Evolutionary conservation across 1,140 invertebrate genomes (phyloP).

Genomic region (Cyclargus thomasi): DNA sequence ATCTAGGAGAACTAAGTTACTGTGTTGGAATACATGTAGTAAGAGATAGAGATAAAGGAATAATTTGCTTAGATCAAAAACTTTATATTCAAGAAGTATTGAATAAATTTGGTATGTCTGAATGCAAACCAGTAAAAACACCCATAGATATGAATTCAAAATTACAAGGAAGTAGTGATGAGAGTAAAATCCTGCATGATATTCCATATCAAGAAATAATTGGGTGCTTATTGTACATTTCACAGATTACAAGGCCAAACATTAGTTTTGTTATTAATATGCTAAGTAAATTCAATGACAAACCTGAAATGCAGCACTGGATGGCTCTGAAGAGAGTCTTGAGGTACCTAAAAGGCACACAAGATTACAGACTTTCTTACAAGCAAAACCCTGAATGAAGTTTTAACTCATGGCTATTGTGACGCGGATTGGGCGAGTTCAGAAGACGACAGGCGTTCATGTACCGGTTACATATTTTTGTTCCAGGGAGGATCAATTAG

Average conservation of each 20-base stretch:
- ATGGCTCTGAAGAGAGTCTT: background rate
- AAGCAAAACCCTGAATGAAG: background rate
- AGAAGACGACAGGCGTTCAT: conserved; percentile 26
- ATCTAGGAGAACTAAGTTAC: background rate
- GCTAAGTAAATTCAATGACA: conserved; percentile 23
- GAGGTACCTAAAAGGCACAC: background rate
- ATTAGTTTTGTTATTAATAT: conserved; percentile 22
- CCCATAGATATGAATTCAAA: conserved; percentile 26
- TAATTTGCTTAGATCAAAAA: conserved; percentile 22
- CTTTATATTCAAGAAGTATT: conserved; percentile 30
- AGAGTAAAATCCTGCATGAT: background rate
- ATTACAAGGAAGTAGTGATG: background rate
- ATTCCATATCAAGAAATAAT: conserved; percentile 23
- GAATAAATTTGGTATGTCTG: conserved; percentile 27
- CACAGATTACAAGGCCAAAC: conserved; percentile 21
- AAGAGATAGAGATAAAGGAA: background rate
- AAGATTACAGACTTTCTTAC: background rate
- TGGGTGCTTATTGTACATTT: conserved; percentile 21
- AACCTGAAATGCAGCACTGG: conserved; percentile 23
- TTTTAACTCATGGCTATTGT: background rate
- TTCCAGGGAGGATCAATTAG: conserved; percentile 29
- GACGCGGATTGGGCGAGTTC: too few species aligned
- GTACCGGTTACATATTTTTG: conserved; percentile 31
- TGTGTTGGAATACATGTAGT: background rate
- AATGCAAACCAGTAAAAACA: conserved; percentile 26